Conservation (phyloP, 2,888 invertebrate species). For the Furcula furcula region DNA sequence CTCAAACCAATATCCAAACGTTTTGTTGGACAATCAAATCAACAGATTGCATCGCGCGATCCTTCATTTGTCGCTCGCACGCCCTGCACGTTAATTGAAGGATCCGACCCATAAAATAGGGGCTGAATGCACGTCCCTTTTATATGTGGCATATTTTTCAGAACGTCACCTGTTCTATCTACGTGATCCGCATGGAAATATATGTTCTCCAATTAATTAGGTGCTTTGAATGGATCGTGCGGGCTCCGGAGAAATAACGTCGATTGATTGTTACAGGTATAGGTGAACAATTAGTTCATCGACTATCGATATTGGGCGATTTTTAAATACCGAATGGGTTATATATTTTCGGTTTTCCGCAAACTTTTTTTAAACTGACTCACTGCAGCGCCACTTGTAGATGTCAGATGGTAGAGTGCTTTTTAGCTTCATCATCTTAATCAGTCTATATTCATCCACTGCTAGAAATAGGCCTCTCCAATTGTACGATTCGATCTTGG, state of each 20-base stretch:
- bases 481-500: no score
- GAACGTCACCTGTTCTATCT: slow-evolving; percentile 59
- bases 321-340: slow-evolving; percentile 28
- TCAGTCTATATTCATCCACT: no score
- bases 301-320: slow-evolving; percentile 19
- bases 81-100: slow-evolving; percentile 47
- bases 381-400: no score
- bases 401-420: no score
- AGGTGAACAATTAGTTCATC: slow-evolving; percentile 49
- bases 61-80: slow-evolving; percentile 46
- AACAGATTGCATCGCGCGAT: slow-evolving; percentile 26
- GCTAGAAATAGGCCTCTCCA: no score
- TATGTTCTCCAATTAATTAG: slow-evolving; percentile 70
- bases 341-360: no score
- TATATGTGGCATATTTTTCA: slow-evolving; percentile 56
- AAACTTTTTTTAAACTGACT: no score
- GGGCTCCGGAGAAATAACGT: slow-evolving; percentile 57
- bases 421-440: no score
- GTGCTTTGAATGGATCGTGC: slow-evolving; percentile 63
- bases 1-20: slow-evolving; percentile 1
- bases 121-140: slow-evolving; percentile 32
- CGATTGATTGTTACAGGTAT: slow-evolving; percentile 59
- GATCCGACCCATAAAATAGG: slow-evolving; percentile 44
- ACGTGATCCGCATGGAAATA: slow-evolving; percentile 61
- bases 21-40: slow-evolving; percentile 24